Evolutionary conservation across 1,140 invertebrate species (phyloP).

Genomic region (Drosophila ambigua): DNA sequence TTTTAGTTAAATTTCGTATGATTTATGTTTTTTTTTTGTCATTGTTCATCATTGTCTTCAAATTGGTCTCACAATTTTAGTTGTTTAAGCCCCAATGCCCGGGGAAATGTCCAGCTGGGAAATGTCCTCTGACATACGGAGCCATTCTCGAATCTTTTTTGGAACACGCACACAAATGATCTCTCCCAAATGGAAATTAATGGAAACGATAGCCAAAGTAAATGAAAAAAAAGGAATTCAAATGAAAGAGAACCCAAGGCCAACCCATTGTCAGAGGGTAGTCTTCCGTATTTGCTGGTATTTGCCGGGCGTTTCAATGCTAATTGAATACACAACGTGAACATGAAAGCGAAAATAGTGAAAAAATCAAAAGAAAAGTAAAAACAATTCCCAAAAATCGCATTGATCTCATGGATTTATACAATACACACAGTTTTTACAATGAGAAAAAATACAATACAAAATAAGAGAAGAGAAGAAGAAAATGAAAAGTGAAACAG

Average conservation of each 20-base stretch:
- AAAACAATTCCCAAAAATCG: constrained; percentile 83
- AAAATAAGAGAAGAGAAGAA: constrained; percentile 1
- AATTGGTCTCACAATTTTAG: constrained; percentile 79
- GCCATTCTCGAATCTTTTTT: constrained; percentile 44
- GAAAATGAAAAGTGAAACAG: constrained; percentile 37
- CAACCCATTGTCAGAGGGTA: constrained; percentile 11
- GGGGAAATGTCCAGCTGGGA: constrained; percentile 44
- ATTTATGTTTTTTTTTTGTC: constrained; percentile 64
- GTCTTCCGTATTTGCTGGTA: constrained; percentile 45
- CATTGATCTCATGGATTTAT: constrained; percentile 83
- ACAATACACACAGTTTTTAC: constrained; percentile 72
- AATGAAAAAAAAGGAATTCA: constrained; percentile 15
- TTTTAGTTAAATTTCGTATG: constrained; percentile 78
- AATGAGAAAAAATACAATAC: constrained; percentile 51
- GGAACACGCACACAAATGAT: constrained; percentile 67
- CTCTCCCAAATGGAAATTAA: constrained; percentile 70
- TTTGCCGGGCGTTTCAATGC: constrained; percentile 73
- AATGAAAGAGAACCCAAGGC: background rate
- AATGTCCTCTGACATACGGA: constrained; percentile 37
- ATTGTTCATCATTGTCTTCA: constrained; percentile 67
- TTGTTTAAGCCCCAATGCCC: constrained; percentile 50
- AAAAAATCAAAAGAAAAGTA: constrained; percentile 53
- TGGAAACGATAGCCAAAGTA: constrained; percentile 72
- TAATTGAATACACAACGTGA: constrained; percentile 65
- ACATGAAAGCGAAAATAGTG: constrained; percentile 48